Percentiles rank a stretch among this genome's conserved stretches.
These are phyloP conservation scores for Ostrea edulis DNA, from an alignment of 1,140 invertebrate species.

Conservation along the genomic window DNA sequence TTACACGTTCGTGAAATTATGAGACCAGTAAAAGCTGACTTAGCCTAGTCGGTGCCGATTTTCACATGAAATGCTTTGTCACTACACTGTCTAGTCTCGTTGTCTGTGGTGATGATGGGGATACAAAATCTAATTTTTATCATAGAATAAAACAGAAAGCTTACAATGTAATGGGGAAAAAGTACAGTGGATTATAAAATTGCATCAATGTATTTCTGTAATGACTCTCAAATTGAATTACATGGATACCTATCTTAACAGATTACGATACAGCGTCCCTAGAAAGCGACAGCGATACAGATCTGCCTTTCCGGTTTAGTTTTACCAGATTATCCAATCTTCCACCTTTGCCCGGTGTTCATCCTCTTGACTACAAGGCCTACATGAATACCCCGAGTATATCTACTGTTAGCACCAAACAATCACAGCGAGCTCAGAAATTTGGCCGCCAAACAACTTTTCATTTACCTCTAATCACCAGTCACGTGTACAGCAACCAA, in stretches of 20 bases:
- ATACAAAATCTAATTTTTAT: too few relatives aligned
- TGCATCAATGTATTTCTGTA: too few relatives aligned
- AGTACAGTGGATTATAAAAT: too few relatives aligned
- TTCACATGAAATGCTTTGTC: too few relatives aligned
- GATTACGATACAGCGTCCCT: slow-evolving; percentile 10
- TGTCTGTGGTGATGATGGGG: too few relatives aligned
- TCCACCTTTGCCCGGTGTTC: slow-evolving; percentile 3
- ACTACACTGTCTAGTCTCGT: too few relatives aligned
- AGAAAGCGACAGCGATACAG: slow-evolving; percentile 9
- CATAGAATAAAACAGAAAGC: too few relatives aligned
- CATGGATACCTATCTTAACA: background rate
- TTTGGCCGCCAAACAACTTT: background rate
- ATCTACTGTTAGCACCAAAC: slow-evolving; percentile 12
- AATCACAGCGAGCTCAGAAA: background rate
- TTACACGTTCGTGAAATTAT: too few relatives aligned
- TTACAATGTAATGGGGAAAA: too few relatives aligned
- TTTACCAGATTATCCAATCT: background rate
- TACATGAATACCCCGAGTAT: background rate
- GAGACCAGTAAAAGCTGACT: too few relatives aligned
- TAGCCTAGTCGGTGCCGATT: too few relatives aligned
- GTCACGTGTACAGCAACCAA: background rate
- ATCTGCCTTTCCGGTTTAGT: slow-evolving; percentile 32
- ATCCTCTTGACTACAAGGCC: slow-evolving; percentile 11
- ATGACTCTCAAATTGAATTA: too few relatives aligned
- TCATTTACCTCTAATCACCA: background rate